Percentiles rank a stretch among this genome's conserved stretches.
These are phyloP conservation scores for Myodes glareolus DNA, from an alignment of 2,113 vertebrate genomes.

Conservation along the genomic window DNA sequence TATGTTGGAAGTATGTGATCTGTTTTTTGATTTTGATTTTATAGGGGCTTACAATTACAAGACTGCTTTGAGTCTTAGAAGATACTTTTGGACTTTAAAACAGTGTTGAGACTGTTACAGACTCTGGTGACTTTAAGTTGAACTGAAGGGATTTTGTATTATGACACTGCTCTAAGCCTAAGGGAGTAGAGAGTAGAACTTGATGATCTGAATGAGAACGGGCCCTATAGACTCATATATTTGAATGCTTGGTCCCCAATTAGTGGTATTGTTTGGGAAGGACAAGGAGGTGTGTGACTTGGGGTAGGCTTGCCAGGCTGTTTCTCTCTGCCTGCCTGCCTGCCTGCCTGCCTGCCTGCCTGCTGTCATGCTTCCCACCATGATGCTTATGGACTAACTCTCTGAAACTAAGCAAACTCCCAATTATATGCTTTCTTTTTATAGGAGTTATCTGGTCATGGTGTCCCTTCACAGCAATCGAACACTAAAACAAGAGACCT, in stretches of 20 bases:
- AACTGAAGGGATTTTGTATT: not conserved
- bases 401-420: not conserved
- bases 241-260: not conserved
- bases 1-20: not conserved
- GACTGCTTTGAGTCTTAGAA: not conserved
- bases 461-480: not conserved
- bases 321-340: not conserved
- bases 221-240: not conserved
- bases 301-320: not conserved
- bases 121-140: not conserved
- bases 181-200: not conserved
- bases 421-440: not conserved
- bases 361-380: not conserved
- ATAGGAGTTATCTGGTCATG: not conserved
- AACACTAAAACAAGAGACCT: not conserved
- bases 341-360: not conserved
- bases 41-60: not conserved
- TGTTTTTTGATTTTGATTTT: not conserved
- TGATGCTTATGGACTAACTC: not conserved
- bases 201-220: not conserved
- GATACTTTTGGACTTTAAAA: not conserved
- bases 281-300: not conserved
- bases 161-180: not conserved
- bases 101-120: not conserved
- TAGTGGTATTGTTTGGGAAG: not conserved